Conservation (phyloP, 2,888 invertebrate genomes). For the Ochropleura plecta region DNA sequence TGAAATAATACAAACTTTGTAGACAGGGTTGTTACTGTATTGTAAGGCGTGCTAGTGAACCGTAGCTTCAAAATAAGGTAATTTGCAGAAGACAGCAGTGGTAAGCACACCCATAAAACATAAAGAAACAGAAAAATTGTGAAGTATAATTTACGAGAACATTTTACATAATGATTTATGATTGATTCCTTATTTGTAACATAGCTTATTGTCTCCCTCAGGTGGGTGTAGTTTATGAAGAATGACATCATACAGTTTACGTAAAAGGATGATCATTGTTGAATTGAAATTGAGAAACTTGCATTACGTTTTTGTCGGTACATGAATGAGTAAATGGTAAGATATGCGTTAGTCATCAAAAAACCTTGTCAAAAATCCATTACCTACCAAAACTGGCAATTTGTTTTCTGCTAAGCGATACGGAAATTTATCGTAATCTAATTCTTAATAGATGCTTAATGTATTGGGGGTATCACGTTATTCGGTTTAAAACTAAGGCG, state of each 20-base stretch:
- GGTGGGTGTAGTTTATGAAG: slow-evolving; percentile 61
- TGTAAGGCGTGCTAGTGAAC: background rate
- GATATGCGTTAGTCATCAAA: slow-evolving; percentile 29
- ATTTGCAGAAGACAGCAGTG: slow-evolving; percentile 12
- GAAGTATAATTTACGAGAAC: slow-evolving; percentile 29
- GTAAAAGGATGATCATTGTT: slow-evolving; percentile 52
- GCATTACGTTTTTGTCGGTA: slow-evolving; percentile 16
- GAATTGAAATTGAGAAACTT: slow-evolving; percentile 43
- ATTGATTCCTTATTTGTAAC: slow-evolving; percentile 50
- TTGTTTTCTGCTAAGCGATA: slow-evolving; percentile 21
- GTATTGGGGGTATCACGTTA: slow-evolving; percentile 27
- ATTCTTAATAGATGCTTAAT: slow-evolving; percentile 14
- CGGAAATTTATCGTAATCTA: slow-evolving; percentile 33
- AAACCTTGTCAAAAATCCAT: slow-evolving; percentile 23
- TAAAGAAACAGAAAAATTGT: slow-evolving; percentile 19
- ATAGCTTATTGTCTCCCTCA: slow-evolving; percentile 49
- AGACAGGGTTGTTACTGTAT: slow-evolving; percentile 5
- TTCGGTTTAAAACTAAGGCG: slow-evolving; percentile 17
- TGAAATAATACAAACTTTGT: slow-evolving; percentile 39
- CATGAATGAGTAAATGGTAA: slow-evolving; percentile 24
- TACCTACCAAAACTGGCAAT: slow-evolving; percentile 20
- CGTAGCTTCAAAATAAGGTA: background rate
- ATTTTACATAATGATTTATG: slow-evolving; percentile 52
- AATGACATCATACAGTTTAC: slow-evolving; percentile 67
- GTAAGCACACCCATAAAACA: background rate